Base-by-base conservation (phyloP, 2,888 invertebrate species). In the Rambutsinella grinnellia region DNA sequence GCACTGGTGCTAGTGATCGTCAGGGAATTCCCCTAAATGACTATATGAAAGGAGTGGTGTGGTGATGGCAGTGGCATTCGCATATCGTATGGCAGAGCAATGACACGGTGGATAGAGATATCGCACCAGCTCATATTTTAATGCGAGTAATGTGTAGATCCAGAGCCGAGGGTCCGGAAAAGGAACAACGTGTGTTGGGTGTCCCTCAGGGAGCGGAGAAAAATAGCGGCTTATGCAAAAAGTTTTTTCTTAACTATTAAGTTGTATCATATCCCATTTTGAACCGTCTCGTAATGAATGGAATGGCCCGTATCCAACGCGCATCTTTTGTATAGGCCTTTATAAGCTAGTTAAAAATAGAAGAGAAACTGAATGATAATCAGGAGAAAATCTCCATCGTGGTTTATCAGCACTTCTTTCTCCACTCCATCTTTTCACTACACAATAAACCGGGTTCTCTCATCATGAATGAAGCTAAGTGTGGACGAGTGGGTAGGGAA, bases 341-440 rank as follows among this genome's bases (percentile, higher is more conserved):
- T 15, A 27, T 21, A 65, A 36, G 44, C 23, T 21, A 44, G 54
- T 24, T 28, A 27, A 8, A 65, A 47, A 63, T 53, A 57, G 24
- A 53, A 63, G 63, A 57, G 67, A 57, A 49, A 68, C 63, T 62
- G 67, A 76, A 79, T 69, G 76, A 68, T 72, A 79, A 79, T 79
- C 69, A 67, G 71, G 71, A 79, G 76, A 65, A 76, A 79, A 79
- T 79, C 79, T 76, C 76, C 63, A 24, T 54, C 68, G 57, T 46
- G 71, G 76, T 76, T 79, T 71, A 75, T 69, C 69, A 76, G 71
- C 53, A 63, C 54, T 72, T 61, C 21, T 76, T 71, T 66, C 57
- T 49, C 70, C 63, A 51, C 68, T 74, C 66, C 46, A 56, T 68
- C 68, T 56, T 61, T 56, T 26, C 26, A 15, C 46, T 61, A n/a